Percentiles rank a stretch among this genome's conserved stretches.
Conservation (phyloP, 1,140 invertebrate genomes). For the Papilio dardanus region DNA sequence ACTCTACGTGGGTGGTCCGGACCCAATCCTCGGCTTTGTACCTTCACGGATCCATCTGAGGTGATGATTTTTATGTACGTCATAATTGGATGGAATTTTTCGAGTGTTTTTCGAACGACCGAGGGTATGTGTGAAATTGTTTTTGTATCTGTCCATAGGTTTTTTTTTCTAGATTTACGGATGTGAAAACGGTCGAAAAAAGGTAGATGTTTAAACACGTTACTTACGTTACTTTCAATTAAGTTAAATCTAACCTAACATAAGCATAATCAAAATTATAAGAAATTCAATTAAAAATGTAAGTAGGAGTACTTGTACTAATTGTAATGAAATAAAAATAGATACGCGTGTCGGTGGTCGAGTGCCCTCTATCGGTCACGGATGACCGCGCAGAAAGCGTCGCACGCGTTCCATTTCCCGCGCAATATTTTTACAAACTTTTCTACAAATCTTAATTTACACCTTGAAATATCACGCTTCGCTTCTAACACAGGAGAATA, state of each 20-base stretch:
- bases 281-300: slow-evolving; percentile 62
- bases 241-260: not conserved
- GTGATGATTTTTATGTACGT: slow-evolving; percentile 46
- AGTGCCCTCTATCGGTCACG: slow-evolving; percentile 61
- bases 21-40: slow-evolving; percentile 37
- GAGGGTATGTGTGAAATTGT: slow-evolving; percentile 40
- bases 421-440: slow-evolving; percentile 48
- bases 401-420: slow-evolving; percentile 51
- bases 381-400: slow-evolving; percentile 56
- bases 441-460: not conserved
- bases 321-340: slow-evolving; percentile 65
- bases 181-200: slow-evolving; percentile 5
- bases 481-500: not conserved
- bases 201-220: too few species aligned
- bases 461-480: not conserved
- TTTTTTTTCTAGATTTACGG: not conserved
- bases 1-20: slow-evolving; percentile 66
- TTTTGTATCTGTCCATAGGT: slow-evolving; percentile 19
- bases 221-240: too few species aligned
- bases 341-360: slow-evolving; percentile 62
- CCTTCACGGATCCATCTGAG: slow-evolving; percentile 45
- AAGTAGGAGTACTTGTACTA: slow-evolving; percentile 50
- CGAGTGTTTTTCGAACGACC: slow-evolving; percentile 32
- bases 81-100: slow-evolving; percentile 41
- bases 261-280: slow-evolving; percentile 39